These are phyloP conservation scores for Meleagris gallopavo DNA, from an alignment of 2,113 vertebrate species.

Conservation along the genomic window DNA sequence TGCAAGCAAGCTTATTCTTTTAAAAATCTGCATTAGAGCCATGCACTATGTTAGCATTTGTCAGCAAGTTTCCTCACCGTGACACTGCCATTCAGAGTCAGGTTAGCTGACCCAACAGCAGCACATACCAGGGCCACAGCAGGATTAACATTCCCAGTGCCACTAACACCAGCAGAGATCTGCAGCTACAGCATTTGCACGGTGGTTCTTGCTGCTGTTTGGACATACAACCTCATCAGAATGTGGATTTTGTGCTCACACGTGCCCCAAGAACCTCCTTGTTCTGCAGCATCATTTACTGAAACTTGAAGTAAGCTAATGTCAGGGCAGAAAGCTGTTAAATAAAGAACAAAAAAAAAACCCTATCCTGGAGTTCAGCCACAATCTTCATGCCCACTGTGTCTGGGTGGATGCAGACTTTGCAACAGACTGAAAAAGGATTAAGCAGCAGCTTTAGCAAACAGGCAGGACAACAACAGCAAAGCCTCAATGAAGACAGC, in stretches of 20 bases:
- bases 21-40: not conserved
- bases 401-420: constrained; percentile 30
- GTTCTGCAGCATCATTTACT: not conserved
- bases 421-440: constrained; percentile 49
- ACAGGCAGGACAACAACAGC: constrained; percentile 54
- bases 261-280: not conserved
- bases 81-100: not conserved
- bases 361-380: constrained; percentile 29
- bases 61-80: constrained; percentile 47
- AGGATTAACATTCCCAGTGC: constrained; percentile 59
- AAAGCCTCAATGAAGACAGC: constrained; percentile 24
- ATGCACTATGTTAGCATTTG: not conserved
- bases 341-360: not conserved
- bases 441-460: constrained; percentile 69
- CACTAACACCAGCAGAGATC: constrained; percentile 18
- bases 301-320: not conserved
- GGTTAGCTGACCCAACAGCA: constrained; percentile 20
- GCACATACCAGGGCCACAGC: not conserved
- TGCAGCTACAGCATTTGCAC: not conserved
- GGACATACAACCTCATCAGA: not conserved
- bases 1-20: constrained; percentile 30
- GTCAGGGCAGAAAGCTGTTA: not conserved
- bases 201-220: not conserved
- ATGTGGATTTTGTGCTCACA: accelerated
- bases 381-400: not conserved